Conservation (phyloP, 2,797 vertebrate genomes). For the Gymnodraco acuticeps region DNA sequence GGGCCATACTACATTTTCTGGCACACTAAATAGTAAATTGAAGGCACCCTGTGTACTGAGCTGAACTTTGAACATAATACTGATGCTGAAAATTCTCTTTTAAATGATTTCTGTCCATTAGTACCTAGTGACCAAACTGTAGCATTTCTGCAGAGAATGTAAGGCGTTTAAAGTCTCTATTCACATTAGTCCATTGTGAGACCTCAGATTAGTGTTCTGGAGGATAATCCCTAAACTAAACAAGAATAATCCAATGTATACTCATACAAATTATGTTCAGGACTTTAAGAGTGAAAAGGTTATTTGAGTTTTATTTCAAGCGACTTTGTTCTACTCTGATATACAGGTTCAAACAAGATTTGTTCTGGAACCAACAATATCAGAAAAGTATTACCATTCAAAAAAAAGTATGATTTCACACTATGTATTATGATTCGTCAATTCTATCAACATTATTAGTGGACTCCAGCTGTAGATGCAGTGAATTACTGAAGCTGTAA, state of each 20-base stretch:
- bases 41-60: no score
- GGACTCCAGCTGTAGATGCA: no score
- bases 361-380: background rate
- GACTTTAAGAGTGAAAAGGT: background rate
- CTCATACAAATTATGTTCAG: background rate
- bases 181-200: background rate
- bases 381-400: background rate
- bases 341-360: background rate
- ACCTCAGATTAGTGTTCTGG: constrained; percentile 1
- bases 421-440: background rate
- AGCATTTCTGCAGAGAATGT: background rate
- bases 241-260: background rate
- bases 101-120: background rate
- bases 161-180: background rate
- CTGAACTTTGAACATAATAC: no score
- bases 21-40: no score
- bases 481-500: background rate
- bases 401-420: background rate
- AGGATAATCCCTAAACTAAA: background rate
- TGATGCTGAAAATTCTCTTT: background rate
- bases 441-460: background rate
- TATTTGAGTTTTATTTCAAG: background rate
- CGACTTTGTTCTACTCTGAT: background rate
- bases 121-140: background rate
- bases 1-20: background rate